These are phyloP conservation scores for Amphipyra berbera DNA, from an alignment of 2,888 invertebrate species.

Conservation along the genomic window DNA sequence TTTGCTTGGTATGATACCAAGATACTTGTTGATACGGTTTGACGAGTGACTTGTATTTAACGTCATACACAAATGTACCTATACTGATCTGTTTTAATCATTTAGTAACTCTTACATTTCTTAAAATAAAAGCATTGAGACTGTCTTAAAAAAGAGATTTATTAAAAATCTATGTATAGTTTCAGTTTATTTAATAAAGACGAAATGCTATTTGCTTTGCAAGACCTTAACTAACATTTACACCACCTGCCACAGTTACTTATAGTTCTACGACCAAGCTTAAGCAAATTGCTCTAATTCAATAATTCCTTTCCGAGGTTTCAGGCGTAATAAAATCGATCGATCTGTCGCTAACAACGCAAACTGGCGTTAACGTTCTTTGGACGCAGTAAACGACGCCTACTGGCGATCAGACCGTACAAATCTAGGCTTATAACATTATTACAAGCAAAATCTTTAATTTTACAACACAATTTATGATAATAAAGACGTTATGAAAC, in stretches of 20 bases:
- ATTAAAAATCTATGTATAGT: no score
- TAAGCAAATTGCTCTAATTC: conserved; percentile 45
- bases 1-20: conserved; percentile 33
- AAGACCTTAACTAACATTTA: conserved; percentile 5
- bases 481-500: conserved; percentile 66
- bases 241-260: conserved; percentile 20
- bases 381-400: conserved; percentile 66
- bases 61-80: not conserved
- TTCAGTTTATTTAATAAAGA: no score
- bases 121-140: no score
- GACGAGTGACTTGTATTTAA: conserved; percentile 38
- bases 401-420: conserved; percentile 58
- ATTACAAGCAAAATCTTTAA: conserved; percentile 72
- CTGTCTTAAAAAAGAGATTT: no score
- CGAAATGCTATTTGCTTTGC: not conserved
- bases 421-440: conserved; percentile 65
- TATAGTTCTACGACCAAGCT: conserved; percentile 24
- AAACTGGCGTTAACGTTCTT: conserved; percentile 31
- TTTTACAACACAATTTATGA: conserved; percentile 66
- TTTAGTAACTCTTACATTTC: no score
- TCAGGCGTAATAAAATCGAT: conserved; percentile 38
- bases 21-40: conserved; percentile 43
- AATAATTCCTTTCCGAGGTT: conserved; percentile 34
- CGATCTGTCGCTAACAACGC: conserved; percentile 21
- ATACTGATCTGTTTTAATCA: no score